Percentiles rank a stretch among this genome's conserved stretches.
Evolutionary conservation across 2,113 vertebrate genomes (phyloP).

Genomic region (Tympanuchus pallidicinctus): DNA sequence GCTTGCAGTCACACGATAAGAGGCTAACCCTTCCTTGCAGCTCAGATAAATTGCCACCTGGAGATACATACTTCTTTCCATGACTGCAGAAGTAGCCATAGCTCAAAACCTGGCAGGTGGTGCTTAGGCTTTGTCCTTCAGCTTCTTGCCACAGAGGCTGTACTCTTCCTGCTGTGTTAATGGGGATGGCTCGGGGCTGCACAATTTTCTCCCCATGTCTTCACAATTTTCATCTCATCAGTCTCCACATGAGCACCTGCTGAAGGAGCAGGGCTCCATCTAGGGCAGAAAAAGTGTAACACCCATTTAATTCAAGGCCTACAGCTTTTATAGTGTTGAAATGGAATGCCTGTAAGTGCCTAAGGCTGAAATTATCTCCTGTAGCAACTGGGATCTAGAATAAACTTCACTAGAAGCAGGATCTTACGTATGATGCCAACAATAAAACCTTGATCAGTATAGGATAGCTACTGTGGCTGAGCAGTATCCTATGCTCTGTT

Average conservation of each 20-base stretch:
- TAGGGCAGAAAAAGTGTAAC: not conserved
- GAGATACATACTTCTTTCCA: too few relatives aligned
- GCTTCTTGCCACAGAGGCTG: constrained; percentile 76
- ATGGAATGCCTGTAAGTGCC: not conserved
- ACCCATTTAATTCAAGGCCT: not conserved
- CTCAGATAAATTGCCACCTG: not conserved
- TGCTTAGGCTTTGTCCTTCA: constrained; percentile 68
- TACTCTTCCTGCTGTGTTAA: constrained; percentile 81
- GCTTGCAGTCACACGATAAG: not conserved
- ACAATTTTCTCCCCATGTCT: constrained; percentile 70
- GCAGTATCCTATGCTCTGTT: not conserved
- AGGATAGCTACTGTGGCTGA: too few relatives aligned
- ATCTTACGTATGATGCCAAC: not conserved
- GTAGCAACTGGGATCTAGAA: not conserved
- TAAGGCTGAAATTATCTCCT: not conserved
- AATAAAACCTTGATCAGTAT: too few relatives aligned
- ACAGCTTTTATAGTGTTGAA: not conserved
- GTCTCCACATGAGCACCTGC: constrained; percentile 82
- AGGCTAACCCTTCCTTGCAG: not conserved
- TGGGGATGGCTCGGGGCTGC: constrained; percentile 81
- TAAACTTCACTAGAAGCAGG: not conserved
- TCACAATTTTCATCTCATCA: constrained; percentile 79
- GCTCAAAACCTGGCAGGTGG: not conserved
- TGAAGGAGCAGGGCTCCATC: constrained; percentile 80
- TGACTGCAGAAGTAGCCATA: too few relatives aligned